Conservation (phyloP, 2,888 invertebrate species). For the Aethes cnicana region DNA sequence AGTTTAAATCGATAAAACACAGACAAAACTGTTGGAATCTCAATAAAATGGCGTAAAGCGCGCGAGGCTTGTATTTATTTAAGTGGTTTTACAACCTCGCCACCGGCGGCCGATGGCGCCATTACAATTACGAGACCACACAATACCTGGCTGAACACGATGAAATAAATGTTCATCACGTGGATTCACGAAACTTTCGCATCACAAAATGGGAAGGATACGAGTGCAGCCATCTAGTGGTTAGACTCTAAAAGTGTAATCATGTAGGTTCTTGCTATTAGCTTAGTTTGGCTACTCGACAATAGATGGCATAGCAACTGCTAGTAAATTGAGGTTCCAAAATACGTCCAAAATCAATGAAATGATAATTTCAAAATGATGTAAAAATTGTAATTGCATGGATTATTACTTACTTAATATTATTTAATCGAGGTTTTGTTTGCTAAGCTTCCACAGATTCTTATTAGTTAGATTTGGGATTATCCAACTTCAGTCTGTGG, state of each 20-base stretch:
- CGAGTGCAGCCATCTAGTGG: slow-evolving; percentile 7
- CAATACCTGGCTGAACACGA: slow-evolving; percentile 17
- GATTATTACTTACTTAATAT: too few species aligned
- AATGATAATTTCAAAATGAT: slow-evolving; percentile 21
- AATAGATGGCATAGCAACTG: slow-evolving; percentile 36
- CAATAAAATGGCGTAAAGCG: slow-evolving; percentile 67
- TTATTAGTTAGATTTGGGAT: slow-evolving; percentile 9
- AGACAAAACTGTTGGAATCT: slow-evolving; percentile 61
- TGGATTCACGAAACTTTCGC: too few species aligned
- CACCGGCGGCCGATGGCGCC: slow-evolving; percentile 51
- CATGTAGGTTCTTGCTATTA: too few species aligned
- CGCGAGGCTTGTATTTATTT: slow-evolving; percentile 70
- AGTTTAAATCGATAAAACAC: slow-evolving; percentile 64
- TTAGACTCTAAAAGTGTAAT: not conserved
- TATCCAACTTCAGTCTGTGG: not conserved
- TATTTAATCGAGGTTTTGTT: too few species aligned
- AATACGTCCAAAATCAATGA: too few species aligned
- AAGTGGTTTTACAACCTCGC: slow-evolving; percentile 64
- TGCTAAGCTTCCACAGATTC: too few species aligned
- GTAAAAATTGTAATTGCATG: not conserved
- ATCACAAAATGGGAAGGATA: not conserved
- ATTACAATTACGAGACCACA: slow-evolving; percentile 38
- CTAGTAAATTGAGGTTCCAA: too few species aligned
- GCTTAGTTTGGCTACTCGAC: slow-evolving; percentile 33
- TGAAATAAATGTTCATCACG: too few species aligned